These are phyloP conservation scores for Ormyrus thymus DNA, from an alignment of 2,888 invertebrate species.

Conservation along the genomic window DNA sequence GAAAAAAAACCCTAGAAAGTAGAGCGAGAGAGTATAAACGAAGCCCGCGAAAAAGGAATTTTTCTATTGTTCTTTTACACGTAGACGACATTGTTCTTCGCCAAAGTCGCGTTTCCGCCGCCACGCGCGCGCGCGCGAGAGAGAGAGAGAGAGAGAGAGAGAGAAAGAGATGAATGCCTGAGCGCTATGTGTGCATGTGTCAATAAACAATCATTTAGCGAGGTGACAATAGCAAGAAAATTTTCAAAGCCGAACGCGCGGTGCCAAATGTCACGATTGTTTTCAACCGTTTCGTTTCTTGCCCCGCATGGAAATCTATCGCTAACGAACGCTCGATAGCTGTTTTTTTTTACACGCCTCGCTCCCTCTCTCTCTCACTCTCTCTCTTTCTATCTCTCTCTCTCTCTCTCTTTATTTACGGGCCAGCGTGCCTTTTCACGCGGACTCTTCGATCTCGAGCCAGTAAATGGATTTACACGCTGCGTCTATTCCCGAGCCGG, in stretches of 20 bases:
- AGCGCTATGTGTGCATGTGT: not conserved
- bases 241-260: constrained; percentile 43
- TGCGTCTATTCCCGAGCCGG: no score
- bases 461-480: no score
- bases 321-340: not conserved
- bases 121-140: not conserved
- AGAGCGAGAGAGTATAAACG: not conserved
- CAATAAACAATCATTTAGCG: constrained; percentile 45
- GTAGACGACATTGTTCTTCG: constrained; percentile 44
- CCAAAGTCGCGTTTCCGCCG: constrained; percentile 39
- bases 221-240: constrained; percentile 48
- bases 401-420: not conserved
- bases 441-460: not conserved
- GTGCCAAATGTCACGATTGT: constrained; percentile 47
- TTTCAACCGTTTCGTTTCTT: constrained; percentile 24
- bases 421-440: not conserved
- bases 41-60: constrained; percentile 12
- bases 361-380: no score
- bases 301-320: not conserved
- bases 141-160: not conserved
- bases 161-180: not conserved
- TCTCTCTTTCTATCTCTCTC: no score
- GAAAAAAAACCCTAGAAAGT: not conserved
- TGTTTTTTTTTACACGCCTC: not conserved
- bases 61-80: constrained; percentile 54